Evolutionary conservation across 2,797 vertebrate genomes (phyloP).

Genomic region (Protosalanx chinensis): DNA sequence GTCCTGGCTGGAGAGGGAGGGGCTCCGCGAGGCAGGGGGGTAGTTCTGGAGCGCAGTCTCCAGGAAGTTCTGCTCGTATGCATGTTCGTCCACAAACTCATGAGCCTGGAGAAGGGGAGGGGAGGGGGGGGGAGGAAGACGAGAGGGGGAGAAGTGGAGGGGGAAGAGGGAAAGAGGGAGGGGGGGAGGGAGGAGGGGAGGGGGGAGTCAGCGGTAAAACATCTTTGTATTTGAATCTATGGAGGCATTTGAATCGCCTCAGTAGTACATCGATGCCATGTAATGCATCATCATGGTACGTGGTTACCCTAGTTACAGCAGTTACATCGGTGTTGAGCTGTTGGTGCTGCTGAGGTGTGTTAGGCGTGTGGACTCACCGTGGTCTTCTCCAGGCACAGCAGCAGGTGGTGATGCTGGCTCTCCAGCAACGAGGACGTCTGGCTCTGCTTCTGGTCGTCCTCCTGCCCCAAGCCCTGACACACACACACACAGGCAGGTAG

Average conservation of each 20-base stretch:
- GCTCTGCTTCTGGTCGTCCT: slow-evolving; percentile 75
- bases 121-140: neutral
- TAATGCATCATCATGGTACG: too few species aligned
- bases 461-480: slow-evolving; percentile 81
- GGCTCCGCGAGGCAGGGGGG: slow-evolving; percentile 82
- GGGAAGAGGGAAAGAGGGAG: neutral
- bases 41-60: slow-evolving; percentile 83
- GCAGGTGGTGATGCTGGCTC: slow-evolving; percentile 97
- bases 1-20: slow-evolving; percentile 80
- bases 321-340: neutral
- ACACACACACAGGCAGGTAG: neutral
- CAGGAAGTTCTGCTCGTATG: slow-evolving; percentile 92
- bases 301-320: neutral
- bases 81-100: slow-evolving; percentile 93
- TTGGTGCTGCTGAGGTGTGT: neutral
- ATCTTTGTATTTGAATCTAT: too few species aligned
- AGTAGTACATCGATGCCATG: too few species aligned
- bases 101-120: slow-evolving; percentile 79
- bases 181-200: neutral
- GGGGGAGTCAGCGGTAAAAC: too few species aligned
- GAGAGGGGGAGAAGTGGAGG: neutral
- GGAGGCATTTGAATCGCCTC: too few species aligned
- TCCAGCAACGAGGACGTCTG: slow-evolving; percentile 85
- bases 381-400: slow-evolving; percentile 97
- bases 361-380: slow-evolving; percentile 78